These are phyloP conservation scores for Drosophila atroscutellata DNA, from an alignment of 2,888 invertebrate species.

Conservation along the genomic window DNA sequence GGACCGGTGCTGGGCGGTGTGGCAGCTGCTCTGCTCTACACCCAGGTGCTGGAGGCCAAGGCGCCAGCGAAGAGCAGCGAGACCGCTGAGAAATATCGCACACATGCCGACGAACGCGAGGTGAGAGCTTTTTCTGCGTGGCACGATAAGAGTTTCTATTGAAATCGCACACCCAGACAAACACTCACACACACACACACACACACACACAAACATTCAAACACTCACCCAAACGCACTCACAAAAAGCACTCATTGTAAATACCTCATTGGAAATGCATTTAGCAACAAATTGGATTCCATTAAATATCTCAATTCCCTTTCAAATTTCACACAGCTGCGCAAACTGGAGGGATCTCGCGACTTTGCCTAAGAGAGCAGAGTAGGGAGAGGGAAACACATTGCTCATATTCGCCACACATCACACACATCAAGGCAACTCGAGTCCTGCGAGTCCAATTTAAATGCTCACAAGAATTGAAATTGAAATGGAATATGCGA, in stretches of 20 bases:
- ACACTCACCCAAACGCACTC: slow-evolving; percentile 20
- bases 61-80: slow-evolving; percentile 65
- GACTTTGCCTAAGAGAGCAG: slow-evolving; percentile 63
- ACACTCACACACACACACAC: slow-evolving; percentile 5
- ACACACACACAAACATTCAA: slow-evolving; percentile 14
- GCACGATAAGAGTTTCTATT: slow-evolving; percentile 73
- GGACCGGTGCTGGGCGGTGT: slow-evolving; percentile 94
- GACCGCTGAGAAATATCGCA: slow-evolving; percentile 84
- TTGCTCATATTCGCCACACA: neutral
- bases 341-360: slow-evolving; percentile 78
- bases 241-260: slow-evolving; percentile 39
- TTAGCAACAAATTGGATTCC: neutral
- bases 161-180: slow-evolving; percentile 28
- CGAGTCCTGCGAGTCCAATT: slow-evolving; percentile 27
- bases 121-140: slow-evolving; percentile 85
- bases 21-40: slow-evolving; percentile 91
- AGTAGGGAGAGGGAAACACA: neutral
- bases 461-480: slow-evolving; percentile 48
- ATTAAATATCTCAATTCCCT: slow-evolving; percentile 34
- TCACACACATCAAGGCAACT: slow-evolving; percentile 9
- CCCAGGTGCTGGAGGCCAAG: slow-evolving; percentile 83
- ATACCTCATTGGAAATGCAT: slow-evolving; percentile 24
- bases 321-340: slow-evolving; percentile 61
- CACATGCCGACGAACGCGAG: slow-evolving; percentile 88
- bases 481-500: slow-evolving; percentile 8